Percentiles rank a stretch among this genome's conserved stretches.
These are phyloP conservation scores for Saccopteryx bilineata DNA, from an alignment of 2,113 vertebrate genomes.

Conservation along the genomic window DNA sequence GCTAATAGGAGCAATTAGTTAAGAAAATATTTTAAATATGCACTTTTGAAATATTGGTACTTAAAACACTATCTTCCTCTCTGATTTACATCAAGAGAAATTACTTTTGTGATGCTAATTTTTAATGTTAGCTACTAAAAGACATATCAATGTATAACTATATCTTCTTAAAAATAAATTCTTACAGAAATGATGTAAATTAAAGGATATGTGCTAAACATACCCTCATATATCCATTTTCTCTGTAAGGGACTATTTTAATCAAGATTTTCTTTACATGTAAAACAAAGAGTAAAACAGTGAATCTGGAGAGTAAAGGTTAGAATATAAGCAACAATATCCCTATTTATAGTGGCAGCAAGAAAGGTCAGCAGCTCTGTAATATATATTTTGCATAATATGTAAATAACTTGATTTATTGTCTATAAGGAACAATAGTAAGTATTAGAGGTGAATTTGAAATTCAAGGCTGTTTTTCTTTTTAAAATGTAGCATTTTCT, in stretches of 20 bases:
- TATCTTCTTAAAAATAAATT: slow-evolving; percentile 42
- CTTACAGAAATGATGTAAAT: slow-evolving; percentile 3
- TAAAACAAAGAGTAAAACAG: slow-evolving; percentile 35
- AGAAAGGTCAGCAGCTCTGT: slow-evolving; percentile 17
- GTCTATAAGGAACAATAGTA: slow-evolving; percentile 28
- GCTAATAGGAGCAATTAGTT: slow-evolving; percentile 72
- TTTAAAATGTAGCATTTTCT: slow-evolving; percentile 54
- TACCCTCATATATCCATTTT: background rate
- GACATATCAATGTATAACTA: background rate
- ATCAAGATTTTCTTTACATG: slow-evolving; percentile 28
- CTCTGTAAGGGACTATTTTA: background rate
- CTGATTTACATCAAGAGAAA: slow-evolving; percentile 72
- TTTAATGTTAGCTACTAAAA: slow-evolving; percentile 45
- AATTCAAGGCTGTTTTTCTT: slow-evolving; percentile 7
- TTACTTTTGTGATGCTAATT: slow-evolving; percentile 30
- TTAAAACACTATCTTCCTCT: slow-evolving; percentile 79
- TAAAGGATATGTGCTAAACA: background rate
- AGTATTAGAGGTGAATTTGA: slow-evolving; percentile 57
- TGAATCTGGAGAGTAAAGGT: slow-evolving; percentile 6
- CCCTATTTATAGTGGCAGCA: background rate
- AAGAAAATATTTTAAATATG: slow-evolving; percentile 76
- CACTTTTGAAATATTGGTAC: slow-evolving; percentile 68
- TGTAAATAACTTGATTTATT: slow-evolving; percentile 66
- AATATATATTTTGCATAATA: slow-evolving; percentile 66
- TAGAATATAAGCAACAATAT: background rate